phyloP scores from a whole-genome alignment of 2,113 vertebrate species.

The Thamnophis sirtalis region DNA sequence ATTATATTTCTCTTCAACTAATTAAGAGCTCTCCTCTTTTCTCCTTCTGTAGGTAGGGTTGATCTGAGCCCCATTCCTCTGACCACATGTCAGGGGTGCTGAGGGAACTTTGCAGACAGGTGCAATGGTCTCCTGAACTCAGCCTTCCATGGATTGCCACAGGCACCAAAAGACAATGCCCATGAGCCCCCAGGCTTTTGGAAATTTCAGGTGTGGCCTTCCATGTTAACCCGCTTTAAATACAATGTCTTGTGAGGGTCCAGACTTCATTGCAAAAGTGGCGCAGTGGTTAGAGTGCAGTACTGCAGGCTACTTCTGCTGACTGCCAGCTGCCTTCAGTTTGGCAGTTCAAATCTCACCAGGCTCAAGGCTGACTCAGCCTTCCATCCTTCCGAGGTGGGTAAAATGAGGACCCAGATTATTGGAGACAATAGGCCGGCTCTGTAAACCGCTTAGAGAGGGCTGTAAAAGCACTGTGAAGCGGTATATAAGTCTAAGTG shows the following conservation, averaged over 20 bases:
- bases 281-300: too few relatives aligned
- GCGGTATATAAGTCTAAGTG: too few relatives aligned
- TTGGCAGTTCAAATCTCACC: too few relatives aligned
- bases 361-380: too few relatives aligned
- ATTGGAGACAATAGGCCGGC: too few relatives aligned
- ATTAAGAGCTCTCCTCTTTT: neutral
- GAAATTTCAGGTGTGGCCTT: neutral
- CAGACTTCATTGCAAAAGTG: neutral
- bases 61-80: neutral
- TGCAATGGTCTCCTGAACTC: neutral
- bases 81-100: neutral
- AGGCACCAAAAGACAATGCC: neutral
- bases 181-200: too few relatives aligned
- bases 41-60: neutral
- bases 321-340: too few relatives aligned
- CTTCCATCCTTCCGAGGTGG: too few relatives aligned
- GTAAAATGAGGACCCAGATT: too few relatives aligned
- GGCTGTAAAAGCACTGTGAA: too few relatives aligned
- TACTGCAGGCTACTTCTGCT: too few relatives aligned
- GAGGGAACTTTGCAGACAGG: neutral
- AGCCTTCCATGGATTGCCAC: neutral
- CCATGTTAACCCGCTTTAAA: neutral
- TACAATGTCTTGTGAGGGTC: neutral
- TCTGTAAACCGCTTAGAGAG: too few relatives aligned
- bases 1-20: neutral